Evolutionary conservation across 2,888 invertebrate genomes (phyloP).

Genomic region (Hartigia nigra): DNA sequence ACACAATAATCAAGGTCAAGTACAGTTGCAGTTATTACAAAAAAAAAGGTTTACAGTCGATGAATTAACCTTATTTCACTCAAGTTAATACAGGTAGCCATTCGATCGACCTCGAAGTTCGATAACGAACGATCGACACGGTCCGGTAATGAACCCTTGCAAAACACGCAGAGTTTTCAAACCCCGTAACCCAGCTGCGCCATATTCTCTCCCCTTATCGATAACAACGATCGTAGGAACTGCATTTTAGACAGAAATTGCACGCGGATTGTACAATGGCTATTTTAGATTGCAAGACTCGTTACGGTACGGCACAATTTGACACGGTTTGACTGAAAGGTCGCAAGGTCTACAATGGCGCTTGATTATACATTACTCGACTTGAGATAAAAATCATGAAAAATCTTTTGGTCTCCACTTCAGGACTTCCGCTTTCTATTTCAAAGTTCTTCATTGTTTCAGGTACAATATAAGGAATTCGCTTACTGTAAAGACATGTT

Average conservation of each 20-base stretch:
- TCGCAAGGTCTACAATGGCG: neutral
- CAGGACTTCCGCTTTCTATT: neutral
- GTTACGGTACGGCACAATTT: neutral
- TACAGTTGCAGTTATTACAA: no score
- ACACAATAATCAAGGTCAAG: no score
- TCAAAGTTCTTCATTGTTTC: neutral
- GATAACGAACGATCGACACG: neutral
- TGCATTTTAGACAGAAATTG: slow-evolving; percentile 17
- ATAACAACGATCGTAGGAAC: slow-evolving; percentile 29
- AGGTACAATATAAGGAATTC: neutral
- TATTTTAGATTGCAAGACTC: neutral
- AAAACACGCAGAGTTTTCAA: neutral
- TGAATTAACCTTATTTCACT: neutral
- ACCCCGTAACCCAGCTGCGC: slow-evolving; percentile 1
- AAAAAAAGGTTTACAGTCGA: neutral
- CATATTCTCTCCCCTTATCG: slow-evolving; percentile 25
- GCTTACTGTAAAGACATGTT: slow-evolving; percentile 12
- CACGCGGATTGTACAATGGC: neutral
- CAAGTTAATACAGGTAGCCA: neutral
- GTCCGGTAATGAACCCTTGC: neutral
- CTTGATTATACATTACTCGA: neutral
- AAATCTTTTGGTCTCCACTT: neutral
- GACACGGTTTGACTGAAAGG: neutral
- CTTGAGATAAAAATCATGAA: neutral
- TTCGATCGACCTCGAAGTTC: neutral